Conservation (phyloP, 1,140 invertebrate species). For the Ips nitidus region DNA sequence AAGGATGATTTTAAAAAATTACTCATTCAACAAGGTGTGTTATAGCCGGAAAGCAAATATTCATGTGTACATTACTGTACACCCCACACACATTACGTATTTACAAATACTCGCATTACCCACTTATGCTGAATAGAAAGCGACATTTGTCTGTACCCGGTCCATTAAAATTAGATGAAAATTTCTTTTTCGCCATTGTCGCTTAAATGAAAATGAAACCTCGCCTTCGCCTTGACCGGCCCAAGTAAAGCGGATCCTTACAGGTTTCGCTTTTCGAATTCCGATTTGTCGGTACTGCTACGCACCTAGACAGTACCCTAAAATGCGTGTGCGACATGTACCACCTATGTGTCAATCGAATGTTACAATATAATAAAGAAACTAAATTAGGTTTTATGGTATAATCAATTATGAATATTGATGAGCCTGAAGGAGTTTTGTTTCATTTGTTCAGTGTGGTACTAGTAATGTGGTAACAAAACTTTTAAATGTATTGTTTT, state of each 20-base stretch:
- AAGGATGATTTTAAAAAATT: no score
- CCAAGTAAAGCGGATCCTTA: constrained; percentile 1
- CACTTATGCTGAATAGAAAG: constrained; percentile 14
- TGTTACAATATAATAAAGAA: neutral
- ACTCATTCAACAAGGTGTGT: no score
- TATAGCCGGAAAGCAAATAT: no score
- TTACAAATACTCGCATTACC: constrained; percentile 4
- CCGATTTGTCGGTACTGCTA: neutral
- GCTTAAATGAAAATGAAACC: constrained; percentile 12
- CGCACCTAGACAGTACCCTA: neutral
- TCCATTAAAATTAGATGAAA: constrained; percentile 17
- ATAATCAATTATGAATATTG: neutral
- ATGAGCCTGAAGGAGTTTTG: no score
- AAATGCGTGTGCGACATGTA: neutral
- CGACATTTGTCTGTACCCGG: constrained; percentile 5
- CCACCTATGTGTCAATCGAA: neutral
- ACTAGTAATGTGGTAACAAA: no score
- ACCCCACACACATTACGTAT: constrained; percentile 1
- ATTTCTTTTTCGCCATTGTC: constrained; percentile 20
- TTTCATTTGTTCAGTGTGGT: no score
- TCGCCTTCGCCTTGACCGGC: constrained; percentile 6
- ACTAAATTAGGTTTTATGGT: neutral
- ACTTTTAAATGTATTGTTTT: no score
- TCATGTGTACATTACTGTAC: constrained; percentile 5
- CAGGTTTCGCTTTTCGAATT: constrained; percentile 1